Conservation (phyloP, 1,140 invertebrate species). For the Gonatopus flavifemur region DNA sequence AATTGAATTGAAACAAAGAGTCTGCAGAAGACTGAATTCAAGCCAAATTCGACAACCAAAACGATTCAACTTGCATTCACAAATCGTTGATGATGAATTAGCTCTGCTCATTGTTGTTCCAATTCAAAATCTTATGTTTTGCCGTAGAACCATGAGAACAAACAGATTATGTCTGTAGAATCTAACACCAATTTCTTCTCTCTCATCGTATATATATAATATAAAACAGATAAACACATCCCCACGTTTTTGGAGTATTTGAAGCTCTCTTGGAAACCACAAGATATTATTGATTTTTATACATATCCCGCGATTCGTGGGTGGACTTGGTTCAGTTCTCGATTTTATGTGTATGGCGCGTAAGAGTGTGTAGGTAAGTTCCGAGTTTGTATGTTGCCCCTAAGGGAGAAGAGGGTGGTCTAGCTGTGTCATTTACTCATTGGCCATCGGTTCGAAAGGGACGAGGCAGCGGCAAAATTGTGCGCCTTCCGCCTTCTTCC, state of each 20-base stretch:
- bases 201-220: too few species aligned
- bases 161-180: too few species aligned
- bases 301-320: constrained; percentile 28
- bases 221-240: too few species aligned
- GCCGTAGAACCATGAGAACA: too few species aligned
- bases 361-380: constrained; percentile 8
- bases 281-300: constrained; percentile 61
- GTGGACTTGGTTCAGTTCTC: constrained; percentile 23
- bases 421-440: constrained; percentile 38
- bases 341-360: constrained; percentile 11
- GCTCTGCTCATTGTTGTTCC: too few species aligned
- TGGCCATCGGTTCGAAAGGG: constrained; percentile 25
- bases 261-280: constrained; percentile 49
- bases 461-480: constrained; percentile 13
- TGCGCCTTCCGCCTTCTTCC: constrained; percentile 22
- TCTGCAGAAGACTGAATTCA: too few species aligned
- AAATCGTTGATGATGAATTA: too few species aligned
- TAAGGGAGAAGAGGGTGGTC: constrained; percentile 25
- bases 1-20: too few species aligned
- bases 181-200: too few species aligned
- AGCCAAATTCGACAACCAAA: too few species aligned
- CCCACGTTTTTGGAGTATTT: constrained; percentile 38
- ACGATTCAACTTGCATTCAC: too few species aligned
- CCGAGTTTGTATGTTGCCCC: constrained; percentile 29
- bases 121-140: too few species aligned